Evolutionary conservation across 2,113 vertebrate species (phyloP).

Genomic region (Antechinus stuartii): DNA sequence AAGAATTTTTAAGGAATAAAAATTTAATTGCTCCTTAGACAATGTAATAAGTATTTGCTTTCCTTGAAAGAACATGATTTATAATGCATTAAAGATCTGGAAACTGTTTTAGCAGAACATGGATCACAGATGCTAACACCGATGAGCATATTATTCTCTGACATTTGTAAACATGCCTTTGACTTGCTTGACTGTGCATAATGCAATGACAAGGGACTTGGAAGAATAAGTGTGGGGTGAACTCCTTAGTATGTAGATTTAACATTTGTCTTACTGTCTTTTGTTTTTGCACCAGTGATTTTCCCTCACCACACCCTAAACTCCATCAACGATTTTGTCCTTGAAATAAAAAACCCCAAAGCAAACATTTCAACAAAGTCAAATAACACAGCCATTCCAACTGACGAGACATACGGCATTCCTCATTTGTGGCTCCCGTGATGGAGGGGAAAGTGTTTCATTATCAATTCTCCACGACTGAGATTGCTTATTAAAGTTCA

Average conservation of each 20-base stretch:
- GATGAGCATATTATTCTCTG: background rate
- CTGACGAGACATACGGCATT: background rate
- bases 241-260: background rate
- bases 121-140: background rate
- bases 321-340: background rate
- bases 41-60: constrained; percentile 12
- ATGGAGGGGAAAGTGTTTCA: background rate
- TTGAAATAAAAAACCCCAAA: background rate
- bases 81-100: background rate
- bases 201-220: background rate
- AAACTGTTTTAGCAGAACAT: background rate
- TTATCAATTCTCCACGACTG: background rate
- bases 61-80: background rate
- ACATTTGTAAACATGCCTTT: background rate
- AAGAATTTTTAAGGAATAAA: constrained; percentile 22
- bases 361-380: background rate
- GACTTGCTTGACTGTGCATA: background rate
- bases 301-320: background rate
- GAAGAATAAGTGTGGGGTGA: background rate
- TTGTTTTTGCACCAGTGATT: background rate
- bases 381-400: background rate
- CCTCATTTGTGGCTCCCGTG: background rate
- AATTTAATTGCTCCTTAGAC: constrained; percentile 10
- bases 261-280: background rate
- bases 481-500: background rate